phyloP scores from a whole-genome alignment of 1,140 invertebrate genomes.

The Cydia splendana region DNA sequence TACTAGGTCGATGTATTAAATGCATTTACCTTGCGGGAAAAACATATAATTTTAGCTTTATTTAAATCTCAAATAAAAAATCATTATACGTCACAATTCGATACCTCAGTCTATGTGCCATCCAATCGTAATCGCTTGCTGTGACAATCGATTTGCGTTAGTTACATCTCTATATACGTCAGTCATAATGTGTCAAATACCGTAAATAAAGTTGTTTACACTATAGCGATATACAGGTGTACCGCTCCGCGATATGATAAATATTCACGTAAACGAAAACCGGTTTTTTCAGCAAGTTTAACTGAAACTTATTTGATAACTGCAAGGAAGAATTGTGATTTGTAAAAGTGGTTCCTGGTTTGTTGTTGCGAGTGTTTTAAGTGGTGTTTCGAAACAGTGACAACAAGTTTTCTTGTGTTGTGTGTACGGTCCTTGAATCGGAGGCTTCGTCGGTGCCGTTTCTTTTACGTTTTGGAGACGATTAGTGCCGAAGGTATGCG shows the following conservation, averaged over 20 bases:
- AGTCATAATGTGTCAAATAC: too few relatives aligned
- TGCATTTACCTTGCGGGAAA: too few relatives aligned
- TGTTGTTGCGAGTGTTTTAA: not conserved
- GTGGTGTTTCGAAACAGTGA: conserved; percentile 66
- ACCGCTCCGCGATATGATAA: conserved; percentile 42
- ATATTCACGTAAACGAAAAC: conserved; percentile 66
- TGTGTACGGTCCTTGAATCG: conserved; percentile 67
- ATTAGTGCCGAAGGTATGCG: conserved; percentile 65
- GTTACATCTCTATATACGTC: too few relatives aligned
- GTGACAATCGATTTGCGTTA: too few relatives aligned
- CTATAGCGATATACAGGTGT: conserved; percentile 65
- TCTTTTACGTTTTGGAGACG: conserved; percentile 53
- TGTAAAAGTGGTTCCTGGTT: conserved; percentile 6
- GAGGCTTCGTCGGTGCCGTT: conserved; percentile 67
- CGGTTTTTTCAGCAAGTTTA: conserved; percentile 50
- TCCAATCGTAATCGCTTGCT: too few relatives aligned
- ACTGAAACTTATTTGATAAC: conserved; percentile 22
- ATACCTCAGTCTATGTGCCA: too few relatives aligned
- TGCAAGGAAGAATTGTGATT: not conserved
- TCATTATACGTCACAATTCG: too few relatives aligned
- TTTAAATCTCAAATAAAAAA: too few relatives aligned
- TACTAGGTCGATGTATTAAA: too few relatives aligned
- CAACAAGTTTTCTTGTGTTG: conserved; percentile 73
- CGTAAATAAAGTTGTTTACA: too few relatives aligned
- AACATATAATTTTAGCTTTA: too few relatives aligned